Evolutionary conservation across 2,797 vertebrate genomes (phyloP).

Genomic region (Cottoperca gobio): DNA sequence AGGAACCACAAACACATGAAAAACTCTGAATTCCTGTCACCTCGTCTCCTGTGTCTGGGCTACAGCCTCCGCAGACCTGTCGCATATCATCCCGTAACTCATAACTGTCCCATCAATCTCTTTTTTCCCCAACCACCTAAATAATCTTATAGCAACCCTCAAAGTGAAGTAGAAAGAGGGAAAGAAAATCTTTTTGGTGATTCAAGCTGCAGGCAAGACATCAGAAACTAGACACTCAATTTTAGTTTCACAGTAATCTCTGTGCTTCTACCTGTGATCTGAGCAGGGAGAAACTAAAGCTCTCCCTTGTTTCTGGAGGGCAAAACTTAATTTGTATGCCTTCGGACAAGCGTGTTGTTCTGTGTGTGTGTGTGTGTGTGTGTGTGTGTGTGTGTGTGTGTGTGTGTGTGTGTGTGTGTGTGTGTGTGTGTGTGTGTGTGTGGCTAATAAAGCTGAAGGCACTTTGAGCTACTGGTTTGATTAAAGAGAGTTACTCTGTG

Average conservation of each 20-base stretch:
- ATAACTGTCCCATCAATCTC: constrained; percentile 48
- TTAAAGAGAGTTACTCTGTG: constrained; percentile 55
- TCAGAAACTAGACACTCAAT: constrained; percentile 56
- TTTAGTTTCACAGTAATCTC: constrained; percentile 55
- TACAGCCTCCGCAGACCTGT: constrained; percentile 29
- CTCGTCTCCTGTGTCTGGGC: constrained; percentile 29
- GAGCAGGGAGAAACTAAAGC: constrained; percentile 46
- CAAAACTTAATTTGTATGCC: constrained; percentile 48
- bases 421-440: constrained; percentile 22
- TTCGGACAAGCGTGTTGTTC: constrained; percentile 22
- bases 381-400: constrained; percentile 8
- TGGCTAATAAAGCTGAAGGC: constrained; percentile 61
- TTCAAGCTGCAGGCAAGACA: constrained; percentile 51
- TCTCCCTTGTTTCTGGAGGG: constrained; percentile 44
- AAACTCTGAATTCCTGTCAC: constrained; percentile 15
- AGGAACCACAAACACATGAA: not conserved
- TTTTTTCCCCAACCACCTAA: not conserved
- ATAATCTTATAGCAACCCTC: constrained; percentile 38
- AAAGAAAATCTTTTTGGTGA: constrained; percentile 17
- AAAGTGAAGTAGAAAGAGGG: constrained; percentile 13
- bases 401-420: constrained; percentile 24
- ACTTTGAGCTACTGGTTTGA: constrained; percentile 59
- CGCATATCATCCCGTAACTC: constrained; percentile 40
- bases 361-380: constrained; percentile 27
- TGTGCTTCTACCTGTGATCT: constrained; percentile 59